Evolutionary conservation across 1,140 invertebrate species (phyloP).

Genomic region (Calosoma granatense): DNA sequence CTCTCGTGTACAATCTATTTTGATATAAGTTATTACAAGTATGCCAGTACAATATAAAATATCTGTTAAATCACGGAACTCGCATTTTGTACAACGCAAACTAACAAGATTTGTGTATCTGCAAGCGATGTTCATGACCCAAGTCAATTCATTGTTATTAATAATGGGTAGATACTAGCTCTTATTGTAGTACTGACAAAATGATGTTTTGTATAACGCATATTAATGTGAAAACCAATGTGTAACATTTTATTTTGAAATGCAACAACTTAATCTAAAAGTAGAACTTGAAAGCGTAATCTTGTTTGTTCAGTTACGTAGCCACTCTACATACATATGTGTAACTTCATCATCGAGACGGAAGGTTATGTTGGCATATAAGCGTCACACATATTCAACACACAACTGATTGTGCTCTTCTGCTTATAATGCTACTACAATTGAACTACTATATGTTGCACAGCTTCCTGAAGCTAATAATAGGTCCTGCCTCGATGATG

Average conservation of each 20-base stretch:
- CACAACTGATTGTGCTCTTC: background rate
- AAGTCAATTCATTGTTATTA: constrained; percentile 4
- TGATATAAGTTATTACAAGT: too few relatives aligned
- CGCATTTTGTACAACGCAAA: background rate
- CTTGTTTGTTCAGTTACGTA: too few relatives aligned
- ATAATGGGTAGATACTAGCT: background rate
- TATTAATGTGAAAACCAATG: background rate
- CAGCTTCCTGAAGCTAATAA: background rate
- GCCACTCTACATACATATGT: too few relatives aligned
- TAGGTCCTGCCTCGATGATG: background rate
- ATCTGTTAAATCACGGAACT: background rate
- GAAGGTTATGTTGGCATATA: background rate
- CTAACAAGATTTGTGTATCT: background rate
- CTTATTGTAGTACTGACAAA: constrained; percentile 1
- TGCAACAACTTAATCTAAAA: background rate
- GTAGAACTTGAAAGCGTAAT: too few relatives aligned
- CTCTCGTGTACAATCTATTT: too few relatives aligned
- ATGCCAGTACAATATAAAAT: too few relatives aligned
- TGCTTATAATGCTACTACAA: background rate
- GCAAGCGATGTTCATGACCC: background rate
- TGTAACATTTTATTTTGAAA: background rate
- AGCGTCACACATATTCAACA: too few relatives aligned
- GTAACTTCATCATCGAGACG: background rate
- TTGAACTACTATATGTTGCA: background rate
- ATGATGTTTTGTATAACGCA: background rate